Evolutionary conservation across 2,888 invertebrate genomes (phyloP), one percentile per base, ranked within the genome.

Genomic region (Ectobius pallidus): DNA sequence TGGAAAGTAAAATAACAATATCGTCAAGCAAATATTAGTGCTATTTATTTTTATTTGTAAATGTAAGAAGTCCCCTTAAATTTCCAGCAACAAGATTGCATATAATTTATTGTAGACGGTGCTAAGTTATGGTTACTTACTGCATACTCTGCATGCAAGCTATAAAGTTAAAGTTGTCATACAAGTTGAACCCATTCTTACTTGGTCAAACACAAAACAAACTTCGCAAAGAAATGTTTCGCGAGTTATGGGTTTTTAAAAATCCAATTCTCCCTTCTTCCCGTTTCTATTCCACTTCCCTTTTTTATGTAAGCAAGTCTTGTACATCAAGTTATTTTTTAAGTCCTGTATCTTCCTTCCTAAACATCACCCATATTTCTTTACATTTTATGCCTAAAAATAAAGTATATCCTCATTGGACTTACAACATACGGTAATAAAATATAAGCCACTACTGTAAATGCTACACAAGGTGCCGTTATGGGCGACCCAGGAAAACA

Each of bases 401-500:
- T 65, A 46, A 44, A 65, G 65, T 6, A 46, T 30, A 65, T 46
- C 46, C 46, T 65, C 65, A 65, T 65, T 34, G 65, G 65, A 65
- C 44, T 46, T 65, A 65, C 27, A 65, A 65, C 65, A 65, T 30
- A 44, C 27, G 65, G 65, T 46, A 65, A 46, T 65, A 65, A 65
- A 65, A 65, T 65, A 65, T 18, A 46, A 25, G 32, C 30, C n/a
- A 20, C 58, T 58, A 32, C 58, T 58, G 25, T 27, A 22, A 44
- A 6, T 25, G 42, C n/a, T 65, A n/a, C 46, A 27, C 1, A 52
- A 52, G 52, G 22, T 52, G 20, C 14, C 52, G n/a, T 25, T 25
- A 52, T 14, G n/a, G 30, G 3, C 27, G 27, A 25, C 18, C 44
- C 46, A 65, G 30, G 39, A 65, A 46, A 65, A 65, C 65, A 65